Percentiles rank a stretch among this genome's conserved stretches.
phyloP scores from a whole-genome alignment of 2,797 vertebrate species.

The Clarias pachynema region DNA sequence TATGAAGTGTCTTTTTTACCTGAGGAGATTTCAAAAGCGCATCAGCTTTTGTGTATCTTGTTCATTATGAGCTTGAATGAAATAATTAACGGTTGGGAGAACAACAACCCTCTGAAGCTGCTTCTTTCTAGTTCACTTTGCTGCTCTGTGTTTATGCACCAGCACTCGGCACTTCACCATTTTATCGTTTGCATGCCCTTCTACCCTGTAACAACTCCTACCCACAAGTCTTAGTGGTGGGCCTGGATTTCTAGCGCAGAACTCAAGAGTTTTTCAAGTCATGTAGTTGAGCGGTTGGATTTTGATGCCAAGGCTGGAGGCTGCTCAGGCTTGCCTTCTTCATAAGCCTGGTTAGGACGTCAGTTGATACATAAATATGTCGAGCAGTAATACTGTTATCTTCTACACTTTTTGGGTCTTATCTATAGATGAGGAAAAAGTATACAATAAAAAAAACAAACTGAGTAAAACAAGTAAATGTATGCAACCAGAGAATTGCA shows the following conservation, averaged over 20 bases:
- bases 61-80: neutral
- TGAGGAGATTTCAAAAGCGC: conserved; percentile 11
- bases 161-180: too few species aligned
- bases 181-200: too few species aligned
- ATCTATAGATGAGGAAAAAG: neutral
- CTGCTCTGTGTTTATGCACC: neutral
- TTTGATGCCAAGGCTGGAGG: neutral
- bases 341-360: neutral
- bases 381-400: conserved; percentile 41
- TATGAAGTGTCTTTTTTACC: conserved; percentile 1
- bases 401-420: conserved; percentile 6
- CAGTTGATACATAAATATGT: neutral
- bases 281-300: neutral
- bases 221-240: too few species aligned
- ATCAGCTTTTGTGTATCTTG: neutral
- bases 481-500: conserved; percentile 17
- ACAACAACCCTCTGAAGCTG: neutral
- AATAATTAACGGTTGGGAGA: neutral
- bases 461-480: neutral
- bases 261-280: neutral
- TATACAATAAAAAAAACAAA: conserved; percentile 5
- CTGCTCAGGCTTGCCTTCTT: neutral
- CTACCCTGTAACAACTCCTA: neutral
- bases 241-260: neutral
- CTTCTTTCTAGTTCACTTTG: neutral